phyloP scores from a whole-genome alignment of 2,797 vertebrate species.

The Etheostoma nigrum region DNA sequence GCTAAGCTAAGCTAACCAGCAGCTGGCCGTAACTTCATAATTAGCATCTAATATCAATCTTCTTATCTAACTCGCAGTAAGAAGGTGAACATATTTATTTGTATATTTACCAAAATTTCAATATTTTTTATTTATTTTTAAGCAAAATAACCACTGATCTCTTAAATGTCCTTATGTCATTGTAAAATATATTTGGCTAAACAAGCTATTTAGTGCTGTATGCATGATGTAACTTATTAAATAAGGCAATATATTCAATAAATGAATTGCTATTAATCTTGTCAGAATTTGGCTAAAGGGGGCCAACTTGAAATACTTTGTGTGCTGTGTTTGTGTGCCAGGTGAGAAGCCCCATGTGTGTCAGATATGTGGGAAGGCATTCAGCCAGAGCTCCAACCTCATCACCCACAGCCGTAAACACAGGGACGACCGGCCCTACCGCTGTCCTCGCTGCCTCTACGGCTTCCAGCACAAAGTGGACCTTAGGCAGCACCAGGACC shows the following conservation, averaged over 20 bases:
- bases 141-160: not conserved
- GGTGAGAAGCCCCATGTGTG: slow-evolving; percentile 89
- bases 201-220: not conserved
- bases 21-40: not conserved
- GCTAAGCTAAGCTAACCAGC: not conserved
- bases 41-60: not conserved
- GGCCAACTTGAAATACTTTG: not conserved
- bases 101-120: no score
- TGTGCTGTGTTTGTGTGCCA: slow-evolving; percentile 53
- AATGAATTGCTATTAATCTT: not conserved
- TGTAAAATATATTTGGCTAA: not conserved
- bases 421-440: slow-evolving; percentile 74
- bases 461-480: slow-evolving; percentile 80
- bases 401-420: slow-evolving; percentile 90
- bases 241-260: not conserved
- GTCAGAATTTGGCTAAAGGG: not conserved
- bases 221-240: not conserved
- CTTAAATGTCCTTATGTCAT: not conserved
- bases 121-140: no score
- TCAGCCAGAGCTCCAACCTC: slow-evolving; percentile 90
- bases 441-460: slow-evolving; percentile 73
- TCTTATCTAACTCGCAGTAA: not conserved
- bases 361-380: slow-evolving; percentile 86
- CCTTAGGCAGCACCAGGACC: slow-evolving; percentile 76
- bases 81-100: no score